Base-by-base conservation (phyloP, 2,113 vertebrate genomes). In the Martes martes region DNA sequence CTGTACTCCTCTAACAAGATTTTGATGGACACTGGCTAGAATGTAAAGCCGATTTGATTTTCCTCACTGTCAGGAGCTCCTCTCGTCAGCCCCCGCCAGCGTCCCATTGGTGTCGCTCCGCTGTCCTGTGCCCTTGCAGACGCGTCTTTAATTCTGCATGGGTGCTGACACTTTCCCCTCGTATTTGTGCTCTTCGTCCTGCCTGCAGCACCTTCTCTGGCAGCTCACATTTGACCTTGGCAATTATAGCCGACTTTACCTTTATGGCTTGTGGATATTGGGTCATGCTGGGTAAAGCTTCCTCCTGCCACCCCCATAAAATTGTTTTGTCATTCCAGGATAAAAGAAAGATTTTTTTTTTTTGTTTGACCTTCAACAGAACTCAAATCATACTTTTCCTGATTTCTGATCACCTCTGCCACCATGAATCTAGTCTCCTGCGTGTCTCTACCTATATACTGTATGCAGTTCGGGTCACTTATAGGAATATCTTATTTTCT, bases 1-100 rank as follows among this genome's bases (percentile, higher is more conserved):
- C 61, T 10, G 1, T 95, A 90, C 80, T 89, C 95, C 76, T 79
- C 91, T 94, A 90, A 91, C 73, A 52, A 59, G 94, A 88, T 80
- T 42, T 84, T 85, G n/a, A 42, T 52, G 5, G 50, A 81, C 33
- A 85, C 79, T 14, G 16, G 6, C 42, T 24, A 23, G 63, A 50
- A 23, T 74, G 52, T 45, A 69, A 39, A 26, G 76, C 45, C 69
- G 71, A 88, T 90, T 84, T 73, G 79, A 69, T 93, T 74, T 79
- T 16, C 87, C 57, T 2, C 13, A 31, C 0, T 19, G 3, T 6
- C 0, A 2, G 42, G n/a, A 26, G 31, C 19, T 0, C 47, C 33
- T 33, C 79, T 76, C 31, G 57, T 98, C 69, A 45, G 28, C 21
- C 4, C 31, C 55, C 63, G 67, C 69, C 36, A 5, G 1, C 1